These are phyloP conservation scores for Chrysotoxum bicinctum DNA, from an alignment of 2,888 invertebrate genomes.

Conservation along the genomic window DNA sequence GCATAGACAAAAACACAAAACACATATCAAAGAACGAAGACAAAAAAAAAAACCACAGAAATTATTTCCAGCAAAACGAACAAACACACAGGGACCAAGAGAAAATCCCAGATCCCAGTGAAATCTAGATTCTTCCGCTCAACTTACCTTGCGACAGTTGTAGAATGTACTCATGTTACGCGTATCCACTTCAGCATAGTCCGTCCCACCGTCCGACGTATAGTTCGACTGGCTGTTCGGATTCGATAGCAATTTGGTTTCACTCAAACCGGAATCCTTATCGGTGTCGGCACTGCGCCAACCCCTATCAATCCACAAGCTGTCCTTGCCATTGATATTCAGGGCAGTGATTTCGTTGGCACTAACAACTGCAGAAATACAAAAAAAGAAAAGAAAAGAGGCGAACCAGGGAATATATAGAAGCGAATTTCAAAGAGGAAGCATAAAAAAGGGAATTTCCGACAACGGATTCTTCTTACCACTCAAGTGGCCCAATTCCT, in stretches of 20 bases:
- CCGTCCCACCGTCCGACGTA: slow-evolving; percentile 83
- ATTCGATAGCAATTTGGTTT: slow-evolving; percentile 84
- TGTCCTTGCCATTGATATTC: slow-evolving; percentile 84
- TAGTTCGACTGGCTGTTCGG: slow-evolving; percentile 82
- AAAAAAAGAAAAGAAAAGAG: background rate
- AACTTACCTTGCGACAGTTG: slow-evolving; percentile 84
- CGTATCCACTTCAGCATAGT: slow-evolving; percentile 87
- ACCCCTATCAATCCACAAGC: slow-evolving; percentile 87
- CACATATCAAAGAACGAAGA: slow-evolving; percentile 22
- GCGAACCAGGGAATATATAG: background rate
- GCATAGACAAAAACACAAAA: slow-evolving; percentile 4
- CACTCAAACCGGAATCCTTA: slow-evolving; percentile 84
- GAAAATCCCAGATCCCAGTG: slow-evolving; percentile 26
- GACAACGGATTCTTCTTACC: slow-evolving; percentile 79
- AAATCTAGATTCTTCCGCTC: slow-evolving; percentile 46
- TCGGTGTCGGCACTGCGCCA: slow-evolving; percentile 86
- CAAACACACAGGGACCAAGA: background rate
- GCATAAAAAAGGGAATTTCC: slow-evolving; percentile 38
- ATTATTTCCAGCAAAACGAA: slow-evolving; percentile 21
- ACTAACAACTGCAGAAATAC: slow-evolving; percentile 79
- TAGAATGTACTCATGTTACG: slow-evolving; percentile 88
- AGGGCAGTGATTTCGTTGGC: slow-evolving; percentile 82
- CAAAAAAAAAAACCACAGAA: background rate
- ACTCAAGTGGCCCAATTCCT: slow-evolving; percentile 86
- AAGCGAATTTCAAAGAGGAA: slow-evolving; percentile 37